These are phyloP conservation scores for Cryptophagus acutangulus DNA, from an alignment of 2,888 invertebrate species.

Conservation along the genomic window DNA sequence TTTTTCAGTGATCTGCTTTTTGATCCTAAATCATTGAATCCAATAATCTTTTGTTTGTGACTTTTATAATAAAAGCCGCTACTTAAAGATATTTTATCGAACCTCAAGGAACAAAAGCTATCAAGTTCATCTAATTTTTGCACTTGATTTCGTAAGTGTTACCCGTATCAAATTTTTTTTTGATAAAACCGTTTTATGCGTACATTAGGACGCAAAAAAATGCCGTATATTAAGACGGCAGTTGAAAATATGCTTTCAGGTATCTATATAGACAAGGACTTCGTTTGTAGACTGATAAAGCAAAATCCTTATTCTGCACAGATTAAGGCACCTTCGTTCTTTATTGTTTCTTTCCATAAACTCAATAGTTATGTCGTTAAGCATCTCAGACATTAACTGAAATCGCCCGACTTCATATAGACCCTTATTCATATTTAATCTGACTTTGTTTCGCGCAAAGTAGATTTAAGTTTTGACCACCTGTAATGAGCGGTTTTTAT, in stretches of 20 bases:
- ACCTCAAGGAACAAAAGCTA: conserved; percentile 21
- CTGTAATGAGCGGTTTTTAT: too few relatives aligned
- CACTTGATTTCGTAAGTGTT: conserved; percentile 16
- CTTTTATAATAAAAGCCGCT: conserved; percentile 20
- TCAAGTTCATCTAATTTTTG: conserved; percentile 21
- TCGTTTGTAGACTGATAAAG: conserved; percentile 25
- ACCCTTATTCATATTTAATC: too few relatives aligned
- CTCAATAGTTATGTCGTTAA: conserved; percentile 21
- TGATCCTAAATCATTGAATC: conserved; percentile 24
- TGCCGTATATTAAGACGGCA: too few relatives aligned
- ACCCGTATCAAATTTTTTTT: conserved; percentile 23
- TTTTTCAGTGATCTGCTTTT: conserved; percentile 11
- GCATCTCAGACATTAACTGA: conserved; percentile 18
- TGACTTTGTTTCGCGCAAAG: too few relatives aligned
- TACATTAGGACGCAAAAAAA: too few relatives aligned
- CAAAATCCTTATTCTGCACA: conserved; percentile 23
- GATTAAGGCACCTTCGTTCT: conserved; percentile 20
- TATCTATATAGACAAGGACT: conserved; percentile 25
- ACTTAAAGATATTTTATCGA: conserved; percentile 25
- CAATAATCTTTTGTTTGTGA: conserved; percentile 15
- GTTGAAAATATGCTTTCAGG: conserved; percentile 19
- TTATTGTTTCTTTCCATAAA: conserved; percentile 19
- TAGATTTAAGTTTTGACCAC: too few relatives aligned
- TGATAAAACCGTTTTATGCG: conserved; percentile 19
- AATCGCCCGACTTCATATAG: conserved; percentile 16